A percentile compares a stretch with the other conserved stretches of the same genome.
Evolutionary conservation across 2,888 invertebrate species (phyloP).

Genomic region (Mimumesa dahlbomi): DNA sequence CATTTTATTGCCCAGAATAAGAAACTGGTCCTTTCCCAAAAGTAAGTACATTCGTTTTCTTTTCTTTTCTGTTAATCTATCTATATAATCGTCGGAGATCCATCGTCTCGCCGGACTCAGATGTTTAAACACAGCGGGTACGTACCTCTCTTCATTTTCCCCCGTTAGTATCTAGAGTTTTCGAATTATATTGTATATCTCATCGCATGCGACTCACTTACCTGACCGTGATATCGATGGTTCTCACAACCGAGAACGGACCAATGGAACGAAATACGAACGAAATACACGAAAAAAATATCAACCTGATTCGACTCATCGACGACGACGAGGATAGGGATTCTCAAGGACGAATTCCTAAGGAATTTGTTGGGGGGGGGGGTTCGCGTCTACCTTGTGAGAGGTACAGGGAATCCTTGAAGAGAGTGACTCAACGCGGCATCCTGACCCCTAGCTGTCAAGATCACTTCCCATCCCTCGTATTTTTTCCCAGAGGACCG

Average conservation of each 20-base stretch:
- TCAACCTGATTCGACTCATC: conserved; percentile 44
- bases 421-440: conserved; percentile 86
- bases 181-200: conserved; percentile 7
- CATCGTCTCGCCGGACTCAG: conserved; percentile 1
- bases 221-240: conserved; percentile 26
- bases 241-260: conserved; percentile 4
- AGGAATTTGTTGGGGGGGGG: conserved; percentile 8
- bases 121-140: conserved; percentile 12
- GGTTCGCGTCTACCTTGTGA: conserved; percentile 88
- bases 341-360: conserved; percentile 15
- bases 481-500: conserved; percentile 81
- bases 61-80: background rate
- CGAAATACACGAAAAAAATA: background rate
- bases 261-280: too few species aligned
- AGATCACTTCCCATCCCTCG: conserved; percentile 81
- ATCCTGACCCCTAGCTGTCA: conserved; percentile 74
- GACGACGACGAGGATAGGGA: conserved; percentile 44
- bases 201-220: conserved; percentile 53
- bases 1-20: conserved; percentile 52
- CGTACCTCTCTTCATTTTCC: conserved; percentile 34
- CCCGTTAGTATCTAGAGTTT: conserved; percentile 17
- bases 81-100: background rate
- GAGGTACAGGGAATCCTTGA: conserved; percentile 88
- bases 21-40: conserved; percentile 29
- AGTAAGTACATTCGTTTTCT: conserved; percentile 2